Base-by-base conservation (phyloP, 2,797 vertebrate species). In the Lithobates pipiens region DNA sequence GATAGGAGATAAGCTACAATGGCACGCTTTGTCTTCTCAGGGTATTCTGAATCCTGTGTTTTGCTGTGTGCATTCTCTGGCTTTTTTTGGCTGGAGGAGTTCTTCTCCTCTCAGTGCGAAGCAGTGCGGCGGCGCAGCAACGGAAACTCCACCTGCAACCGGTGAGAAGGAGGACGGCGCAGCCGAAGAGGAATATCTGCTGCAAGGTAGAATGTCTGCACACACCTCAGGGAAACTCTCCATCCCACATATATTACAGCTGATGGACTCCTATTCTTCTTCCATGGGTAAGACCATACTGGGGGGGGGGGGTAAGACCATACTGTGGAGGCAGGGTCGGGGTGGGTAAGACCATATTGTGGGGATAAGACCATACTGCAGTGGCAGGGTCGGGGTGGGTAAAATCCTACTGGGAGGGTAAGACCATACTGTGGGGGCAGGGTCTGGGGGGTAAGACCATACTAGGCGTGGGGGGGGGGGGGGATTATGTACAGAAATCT, bases 41-140 rank as follows among this genome's bases (percentile, higher is more conserved):
- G 75, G 85, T 65, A 77, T 86, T 27, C 23, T 86, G 75, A 86
- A 86, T 73, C 85, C 85, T 11, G 77, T 77, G 54, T 86, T 77
- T 82, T 86, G 85, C 25, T 76, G 74, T 7, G 68, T 86, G 13
- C 79, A 86, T 82, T 86, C 74, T 50, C 74, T 86, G 68, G 85
- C 80, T 46, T 86, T 82, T 70, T 82, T 77, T 73, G 85, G 80
- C 29, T 82, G 85, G 85, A 86, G 80, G 68, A 77, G 67, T 70
- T 61, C 79, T 77, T 18, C 50, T 18, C 67, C 36, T 39, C 25
- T 54, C 57, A 73, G 76, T 63, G 65, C 65, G 50, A 84, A 25
- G 10, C 50, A 32, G 50, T 57, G 16, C 3, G 16, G 50, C 13
- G 50, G 39, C 63, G 3, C 3, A 13, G 15, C 61, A 7, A 18